A percentile compares a stretch with the other conserved stretches of the same genome.
Conservation (phyloP, 2,113 vertebrate species). For the Poeciliopsis turrubarensis region DNA sequence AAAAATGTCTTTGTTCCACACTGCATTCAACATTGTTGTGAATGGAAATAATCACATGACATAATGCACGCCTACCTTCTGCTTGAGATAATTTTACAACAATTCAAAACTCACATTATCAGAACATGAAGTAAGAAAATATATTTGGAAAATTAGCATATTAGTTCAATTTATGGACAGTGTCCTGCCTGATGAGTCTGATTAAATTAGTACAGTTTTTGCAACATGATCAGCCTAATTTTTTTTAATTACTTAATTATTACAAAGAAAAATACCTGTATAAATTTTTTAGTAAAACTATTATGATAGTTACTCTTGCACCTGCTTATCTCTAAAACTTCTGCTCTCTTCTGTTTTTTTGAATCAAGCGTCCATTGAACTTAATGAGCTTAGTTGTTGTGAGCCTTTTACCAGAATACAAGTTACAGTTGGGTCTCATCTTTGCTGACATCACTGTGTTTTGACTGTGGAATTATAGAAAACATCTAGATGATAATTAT, state of each 20-base stretch:
- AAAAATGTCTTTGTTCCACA: conserved; percentile 66
- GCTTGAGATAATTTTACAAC: conserved; percentile 32
- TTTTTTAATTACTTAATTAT: not conserved
- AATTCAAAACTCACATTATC: conserved; percentile 17
- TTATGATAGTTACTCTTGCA: not conserved
- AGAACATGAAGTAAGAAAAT: conserved; percentile 27
- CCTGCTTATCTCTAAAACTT: not conserved
- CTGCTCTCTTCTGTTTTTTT: not conserved
- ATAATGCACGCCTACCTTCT: not conserved
- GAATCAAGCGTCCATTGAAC: not conserved
- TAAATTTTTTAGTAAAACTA: not conserved
- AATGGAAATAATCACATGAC: conserved; percentile 32
- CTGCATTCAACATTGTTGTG: conserved; percentile 47
- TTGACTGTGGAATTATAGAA: not conserved
- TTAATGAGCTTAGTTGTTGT: not conserved
- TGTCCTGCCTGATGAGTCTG: too few relatives aligned
- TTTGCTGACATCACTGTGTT: not conserved
- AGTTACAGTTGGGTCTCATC: not conserved
- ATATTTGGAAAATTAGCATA: not conserved
- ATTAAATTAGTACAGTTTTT: not conserved
- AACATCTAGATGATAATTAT: not conserved
- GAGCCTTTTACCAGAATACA: not conserved
- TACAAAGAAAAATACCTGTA: not conserved
- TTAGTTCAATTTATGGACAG: not conserved
- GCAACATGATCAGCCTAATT: too few relatives aligned